Conservation (phyloP, 2,113 vertebrate genomes). For the Corythornis cristatus region DNA sequence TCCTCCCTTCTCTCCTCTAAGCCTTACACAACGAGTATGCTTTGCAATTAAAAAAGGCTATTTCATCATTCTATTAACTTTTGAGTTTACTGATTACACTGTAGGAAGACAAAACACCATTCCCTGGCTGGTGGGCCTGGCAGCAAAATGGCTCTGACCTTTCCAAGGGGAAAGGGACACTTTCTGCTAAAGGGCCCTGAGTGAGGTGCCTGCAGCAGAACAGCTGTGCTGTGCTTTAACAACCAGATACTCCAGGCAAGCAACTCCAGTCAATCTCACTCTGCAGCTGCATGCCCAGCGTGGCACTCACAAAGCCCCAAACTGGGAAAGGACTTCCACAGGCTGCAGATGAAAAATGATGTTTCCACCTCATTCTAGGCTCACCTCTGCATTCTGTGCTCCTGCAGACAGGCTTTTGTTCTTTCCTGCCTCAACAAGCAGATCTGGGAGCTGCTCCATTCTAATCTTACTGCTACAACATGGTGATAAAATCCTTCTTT, state of each 20-base stretch:
- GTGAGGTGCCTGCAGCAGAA: not conserved
- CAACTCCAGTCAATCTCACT: not conserved
- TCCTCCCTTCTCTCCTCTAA: not conserved
- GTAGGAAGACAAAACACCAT: not conserved
- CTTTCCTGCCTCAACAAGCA: not conserved
- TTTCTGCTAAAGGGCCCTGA: not conserved
- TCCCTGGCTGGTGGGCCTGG: fast-evolving
- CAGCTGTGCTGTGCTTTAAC: not conserved
- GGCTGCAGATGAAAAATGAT: not conserved
- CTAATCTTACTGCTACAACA: not conserved
- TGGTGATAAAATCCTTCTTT: not conserved
- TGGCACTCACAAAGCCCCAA: not conserved
- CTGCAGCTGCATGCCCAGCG: not conserved
- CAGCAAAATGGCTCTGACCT: not conserved
- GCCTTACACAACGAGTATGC: not conserved
- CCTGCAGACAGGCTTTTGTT: not conserved
- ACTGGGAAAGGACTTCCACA: not conserved
- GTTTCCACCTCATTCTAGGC: not conserved
- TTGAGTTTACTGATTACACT: not conserved
- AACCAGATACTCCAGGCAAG: not conserved
- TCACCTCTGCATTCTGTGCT: not conserved
- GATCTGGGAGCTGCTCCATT: not conserved
- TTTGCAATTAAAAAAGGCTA: not conserved
- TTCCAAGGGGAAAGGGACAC: not conserved
- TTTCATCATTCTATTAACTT: not conserved